Evolutionary conservation across 30 jellyfish, hydroid and myxozoan species (phyloP).

Genomic region (Calvadosia cruxmelitensis): DNA sequence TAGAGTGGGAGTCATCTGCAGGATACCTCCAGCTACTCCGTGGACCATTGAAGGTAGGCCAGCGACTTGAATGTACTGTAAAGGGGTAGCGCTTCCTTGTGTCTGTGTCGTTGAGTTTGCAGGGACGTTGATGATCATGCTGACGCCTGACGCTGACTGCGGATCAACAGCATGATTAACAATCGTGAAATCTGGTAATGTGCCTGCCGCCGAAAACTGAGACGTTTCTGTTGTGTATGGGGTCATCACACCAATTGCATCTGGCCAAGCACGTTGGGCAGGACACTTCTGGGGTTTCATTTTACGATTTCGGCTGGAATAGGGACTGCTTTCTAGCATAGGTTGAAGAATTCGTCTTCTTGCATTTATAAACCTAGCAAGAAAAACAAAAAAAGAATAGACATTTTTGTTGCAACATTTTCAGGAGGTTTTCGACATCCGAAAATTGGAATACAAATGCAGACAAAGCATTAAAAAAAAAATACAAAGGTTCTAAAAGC

Average conservation of each 20-base stretch:
- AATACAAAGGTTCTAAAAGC: too few relatives aligned
- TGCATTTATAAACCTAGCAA: constrained; percentile 82
- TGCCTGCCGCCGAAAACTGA: background rate
- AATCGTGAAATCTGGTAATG: background rate
- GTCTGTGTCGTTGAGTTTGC: background rate
- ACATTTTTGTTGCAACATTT: too few relatives aligned
- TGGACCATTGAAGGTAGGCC: constrained; percentile 66
- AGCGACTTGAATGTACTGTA: constrained; percentile 65
- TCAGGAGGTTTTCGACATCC: too few relatives aligned
- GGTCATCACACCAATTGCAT: constrained; percentile 70
- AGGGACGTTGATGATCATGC: background rate
- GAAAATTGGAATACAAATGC: too few relatives aligned
- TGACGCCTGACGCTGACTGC: background rate
- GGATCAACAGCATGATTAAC: background rate
- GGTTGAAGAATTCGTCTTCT: constrained; percentile 92
- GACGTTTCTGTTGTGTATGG: constrained; percentile 28
- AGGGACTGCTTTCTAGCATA: constrained; percentile 76
- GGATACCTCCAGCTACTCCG: constrained; percentile 44
- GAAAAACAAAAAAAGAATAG: background rate
- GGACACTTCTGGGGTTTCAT: constrained; percentile 82
- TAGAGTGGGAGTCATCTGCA: constrained; percentile 61
- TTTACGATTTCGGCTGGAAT: constrained; percentile 58
- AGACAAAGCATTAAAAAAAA: too few relatives aligned
- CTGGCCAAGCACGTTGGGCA: constrained; percentile 96
- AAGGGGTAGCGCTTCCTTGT: constrained; percentile 32